Conservation (phyloP, 2,888 invertebrate species). For the Tineola bisselliella region DNA sequence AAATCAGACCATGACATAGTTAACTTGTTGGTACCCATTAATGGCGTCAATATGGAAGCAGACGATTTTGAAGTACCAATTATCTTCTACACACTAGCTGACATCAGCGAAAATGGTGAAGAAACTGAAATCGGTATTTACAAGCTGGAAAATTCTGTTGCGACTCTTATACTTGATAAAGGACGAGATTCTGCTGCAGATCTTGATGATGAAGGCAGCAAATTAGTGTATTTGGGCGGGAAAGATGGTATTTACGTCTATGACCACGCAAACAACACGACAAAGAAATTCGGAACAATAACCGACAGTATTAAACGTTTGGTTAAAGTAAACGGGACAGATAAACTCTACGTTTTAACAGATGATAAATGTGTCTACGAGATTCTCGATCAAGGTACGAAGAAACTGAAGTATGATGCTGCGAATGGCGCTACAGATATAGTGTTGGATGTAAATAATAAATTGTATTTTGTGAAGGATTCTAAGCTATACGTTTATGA, state of each 20-base stretch:
- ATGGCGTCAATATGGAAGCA: conserved; percentile 27
- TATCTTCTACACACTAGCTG: conserved; percentile 30
- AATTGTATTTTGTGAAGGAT: conserved; percentile 30
- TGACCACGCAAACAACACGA: conserved; percentile 23
- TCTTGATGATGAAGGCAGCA: conserved; percentile 24
- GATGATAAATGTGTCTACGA: conserved; percentile 35
- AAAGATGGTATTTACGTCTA: conserved; percentile 35
- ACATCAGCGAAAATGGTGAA: conserved; percentile 21
- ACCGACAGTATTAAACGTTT: conserved; percentile 33
- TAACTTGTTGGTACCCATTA: conserved; percentile 28
- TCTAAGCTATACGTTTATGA: background rate
- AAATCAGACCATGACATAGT: conserved; percentile 28
- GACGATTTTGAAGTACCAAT: conserved; percentile 15
- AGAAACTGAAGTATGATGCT: conserved; percentile 30
- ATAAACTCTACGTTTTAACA: conserved; percentile 36
- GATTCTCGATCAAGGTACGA: conserved; percentile 36
- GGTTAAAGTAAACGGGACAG: conserved; percentile 31
- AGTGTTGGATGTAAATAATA: conserved; percentile 34
- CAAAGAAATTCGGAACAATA: conserved; percentile 35
- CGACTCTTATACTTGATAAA: conserved; percentile 29
- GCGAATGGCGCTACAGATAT: conserved; percentile 36
- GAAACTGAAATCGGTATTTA: conserved; percentile 29
- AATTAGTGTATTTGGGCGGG: conserved; percentile 31
- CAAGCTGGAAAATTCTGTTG: conserved; percentile 21
- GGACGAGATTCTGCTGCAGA: conserved; percentile 29